phyloP scores from a whole-genome alignment of 1,140 invertebrate species.

The Propsilocerus akamusi region DNA sequence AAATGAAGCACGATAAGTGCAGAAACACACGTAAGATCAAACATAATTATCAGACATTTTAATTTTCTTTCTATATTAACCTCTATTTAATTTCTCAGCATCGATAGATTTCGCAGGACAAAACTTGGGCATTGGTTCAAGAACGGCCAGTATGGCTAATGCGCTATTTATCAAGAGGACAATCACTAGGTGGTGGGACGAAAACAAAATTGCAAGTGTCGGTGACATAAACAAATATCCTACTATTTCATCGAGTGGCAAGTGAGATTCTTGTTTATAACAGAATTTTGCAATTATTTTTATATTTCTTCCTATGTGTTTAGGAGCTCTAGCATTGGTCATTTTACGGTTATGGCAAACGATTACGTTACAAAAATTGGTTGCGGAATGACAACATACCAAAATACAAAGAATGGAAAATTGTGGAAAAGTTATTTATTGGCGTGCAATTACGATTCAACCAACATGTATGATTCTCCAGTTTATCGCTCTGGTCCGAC shows the following conservation, averaged over 20 bases:
- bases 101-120: constrained; percentile 11
- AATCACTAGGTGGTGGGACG: background rate
- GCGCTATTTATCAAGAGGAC: background rate
- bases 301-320: background rate
- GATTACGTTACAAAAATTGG: background rate
- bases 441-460: background rate
- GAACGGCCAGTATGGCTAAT: too few species aligned
- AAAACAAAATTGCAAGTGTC: background rate
- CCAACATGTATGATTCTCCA: background rate
- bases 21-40: constrained; percentile 16
- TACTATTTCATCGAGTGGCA: background rate
- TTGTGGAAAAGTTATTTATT: background rate
- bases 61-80: too few species aligned
- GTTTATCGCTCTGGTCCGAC: background rate
- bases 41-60: too few species aligned
- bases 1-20: constrained; percentile 18
- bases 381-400: background rate
- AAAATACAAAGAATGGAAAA: background rate
- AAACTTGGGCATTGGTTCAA: constrained; percentile 14
- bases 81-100: too few species aligned
- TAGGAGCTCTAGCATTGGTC: background rate
- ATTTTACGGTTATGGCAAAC: background rate
- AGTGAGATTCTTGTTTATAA: background rate
- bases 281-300: background rate
- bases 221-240: background rate